Conservation (phyloP, 2,888 invertebrate genomes). For the Opisthograptis luteolata region DNA sequence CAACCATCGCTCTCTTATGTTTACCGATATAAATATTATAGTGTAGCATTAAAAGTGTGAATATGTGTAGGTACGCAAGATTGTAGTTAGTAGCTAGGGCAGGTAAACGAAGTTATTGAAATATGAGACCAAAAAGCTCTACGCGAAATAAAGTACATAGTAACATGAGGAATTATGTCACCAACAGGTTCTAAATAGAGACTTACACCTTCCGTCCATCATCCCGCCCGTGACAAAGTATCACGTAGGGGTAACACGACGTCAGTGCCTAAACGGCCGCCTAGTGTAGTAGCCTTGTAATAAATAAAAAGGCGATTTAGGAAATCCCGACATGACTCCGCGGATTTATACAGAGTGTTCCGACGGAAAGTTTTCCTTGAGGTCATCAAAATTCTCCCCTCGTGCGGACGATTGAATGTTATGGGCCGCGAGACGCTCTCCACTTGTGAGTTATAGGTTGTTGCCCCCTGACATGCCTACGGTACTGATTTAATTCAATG, state of each 20-base stretch:
- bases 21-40: too few species aligned
- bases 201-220: constrained; percentile 47
- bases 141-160: constrained; percentile 22
- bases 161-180: constrained; percentile 33
- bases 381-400: constrained; percentile 81
- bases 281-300: constrained; percentile 68
- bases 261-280: constrained; percentile 71
- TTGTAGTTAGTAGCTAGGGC: too few species aligned
- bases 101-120: not conserved
- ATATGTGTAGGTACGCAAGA: too few species aligned
- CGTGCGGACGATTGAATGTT: constrained; percentile 82
- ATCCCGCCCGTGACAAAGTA: constrained; percentile 53
- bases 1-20: too few species aligned
- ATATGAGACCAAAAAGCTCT: constrained; percentile 9
- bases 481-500: constrained; percentile 72
- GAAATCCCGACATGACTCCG: constrained; percentile 79
- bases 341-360: constrained; percentile 80
- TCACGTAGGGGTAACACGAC: constrained; percentile 66
- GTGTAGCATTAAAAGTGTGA: too few species aligned
- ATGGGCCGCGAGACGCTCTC: constrained; percentile 77
- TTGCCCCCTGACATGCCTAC: constrained; percentile 69
- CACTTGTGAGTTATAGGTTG: constrained; percentile 74
- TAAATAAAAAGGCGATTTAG: constrained; percentile 81
- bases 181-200: constrained; percentile 47
- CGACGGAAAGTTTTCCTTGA: constrained; percentile 76